Evolutionary conservation across 1,140 invertebrate genomes (phyloP), one percentile per base, ranked within the genome.

Genomic region (Drosophila yakuba): DNA sequence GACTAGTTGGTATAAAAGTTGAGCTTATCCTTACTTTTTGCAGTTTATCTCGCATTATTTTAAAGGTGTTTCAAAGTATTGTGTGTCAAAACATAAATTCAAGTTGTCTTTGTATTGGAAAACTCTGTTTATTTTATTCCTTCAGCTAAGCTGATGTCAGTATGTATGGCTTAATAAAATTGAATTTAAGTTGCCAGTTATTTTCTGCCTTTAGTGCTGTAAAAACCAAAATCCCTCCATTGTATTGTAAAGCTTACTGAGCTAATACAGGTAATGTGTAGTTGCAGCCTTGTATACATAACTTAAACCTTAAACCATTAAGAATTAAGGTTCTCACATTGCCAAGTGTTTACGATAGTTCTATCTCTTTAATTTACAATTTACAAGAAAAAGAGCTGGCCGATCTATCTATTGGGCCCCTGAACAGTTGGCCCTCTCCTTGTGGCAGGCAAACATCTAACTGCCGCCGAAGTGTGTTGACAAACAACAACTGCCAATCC

Each of bases 381-480:
- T 8, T 50, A 8, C 28, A 12, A 35, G 28, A 14, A 36, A 17
- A 35, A 61, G 12, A 28, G 35, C 56, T 55, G 38, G 51, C 44
- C 54, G 54, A 28, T 15, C 48, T 38, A 32, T 57, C 35, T 32
- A 50, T 55, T 55, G 51, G 23, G 20, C 17, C 32, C 32, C 32
- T 32, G 44, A 47, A 41, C 64, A 62, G 76, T 57, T 61, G 50
- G 32, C 12, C 45, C 39, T 6, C 20, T 62, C 51, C 51, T 50
- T 41, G 47, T 60, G 60, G 35, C 61, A 59, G 52, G 75, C 61
- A 69, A 88, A 88, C 58, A 75, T 69, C 62, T 83, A 88, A 88
- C 74, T 78, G 78, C 74, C 61, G 69, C 38, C 41, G 71, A 75
- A 88, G 61, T 82, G 78, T 74, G 72, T 89, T 88, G 79, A 88